Base-by-base conservation (phyloP, 2,113 vertebrate genomes). In the Emydura subglobosa region DNA sequence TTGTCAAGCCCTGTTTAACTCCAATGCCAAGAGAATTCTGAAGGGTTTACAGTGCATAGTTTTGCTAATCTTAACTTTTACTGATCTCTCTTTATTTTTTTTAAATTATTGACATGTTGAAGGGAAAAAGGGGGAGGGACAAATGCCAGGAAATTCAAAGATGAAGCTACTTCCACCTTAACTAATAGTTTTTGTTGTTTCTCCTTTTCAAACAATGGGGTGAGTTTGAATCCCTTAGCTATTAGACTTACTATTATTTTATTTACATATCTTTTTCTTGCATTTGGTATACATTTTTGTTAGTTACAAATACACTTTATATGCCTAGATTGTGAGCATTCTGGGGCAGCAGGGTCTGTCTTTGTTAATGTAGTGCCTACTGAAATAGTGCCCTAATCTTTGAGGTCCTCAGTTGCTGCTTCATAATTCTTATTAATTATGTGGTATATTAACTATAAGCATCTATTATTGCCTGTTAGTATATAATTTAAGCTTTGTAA, bases 141-240 rank as follows among this genome's bases (percentile, higher is more conserved):
- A 96, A 98, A 97, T 98, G 97, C 96, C 97, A 98, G 98, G 98
- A 98, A 98, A 97, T 91, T 97, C 95, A 94, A 97, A 98, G 96
- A 96, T 98, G 97, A 98, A 95, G 96, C 95, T 97, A 97, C 97
- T 98, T 98, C 95, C 97, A 97, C 95, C 90, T 91, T 97, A 89
- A 85, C 91, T 95, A 96, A 96, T 55, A 92, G 91, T 92, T 96
- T 98, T 90, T 98, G 93, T 98, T 97, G 44, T 98, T 97, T 98
- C 96, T 97, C 95, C 95, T 97, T 83, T 91, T 97, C 80, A 97
- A 97, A 97, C 95, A 98, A 93, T 93, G 91, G 94, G 82, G 93
- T 92, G 94, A 95, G 88, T 97, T 97, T 97, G 93, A 96, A 94
- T 87, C 96, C 88, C 94, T 95, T 97, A 89, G 96, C 89, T 88